These are phyloP conservation scores for Ctenomys sociabilis DNA, from an alignment of 2,113 vertebrate species.

Conservation along the genomic window DNA sequence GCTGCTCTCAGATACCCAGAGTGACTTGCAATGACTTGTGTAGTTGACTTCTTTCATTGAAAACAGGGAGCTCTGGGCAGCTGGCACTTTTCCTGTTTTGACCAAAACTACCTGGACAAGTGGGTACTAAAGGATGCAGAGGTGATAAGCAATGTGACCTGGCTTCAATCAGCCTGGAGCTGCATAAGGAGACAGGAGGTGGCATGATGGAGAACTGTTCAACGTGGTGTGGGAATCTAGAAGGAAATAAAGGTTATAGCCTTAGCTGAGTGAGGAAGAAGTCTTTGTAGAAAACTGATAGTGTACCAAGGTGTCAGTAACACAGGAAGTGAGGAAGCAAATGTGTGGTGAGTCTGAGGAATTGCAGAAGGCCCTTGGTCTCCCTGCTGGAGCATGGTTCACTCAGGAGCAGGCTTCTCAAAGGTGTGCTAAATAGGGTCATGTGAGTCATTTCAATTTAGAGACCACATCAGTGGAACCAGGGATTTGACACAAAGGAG, in stretches of 20 bases:
- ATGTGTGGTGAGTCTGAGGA: not conserved
- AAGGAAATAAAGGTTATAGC: not conserved
- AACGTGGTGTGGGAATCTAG: not conserved
- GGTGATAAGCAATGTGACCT: not conserved
- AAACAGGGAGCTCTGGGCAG: not conserved
- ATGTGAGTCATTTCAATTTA: fast-evolving
- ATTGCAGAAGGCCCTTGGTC: too few relatives aligned
- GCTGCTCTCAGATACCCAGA: not conserved
- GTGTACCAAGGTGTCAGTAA: not conserved
- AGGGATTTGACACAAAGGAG: too few relatives aligned
- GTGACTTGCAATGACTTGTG: not conserved
- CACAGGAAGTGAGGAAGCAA: not conserved
- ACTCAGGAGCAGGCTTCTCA: too few relatives aligned
- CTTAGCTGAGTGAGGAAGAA: not conserved
- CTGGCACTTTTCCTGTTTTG: not conserved
- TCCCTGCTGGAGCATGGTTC: not conserved
- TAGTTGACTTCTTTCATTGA: not conserved
- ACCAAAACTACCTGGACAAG: not conserved
- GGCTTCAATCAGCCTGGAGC: not conserved
- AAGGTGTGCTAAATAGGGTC: too few relatives aligned
- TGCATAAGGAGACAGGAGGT: not conserved
- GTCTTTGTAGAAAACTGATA: not conserved
- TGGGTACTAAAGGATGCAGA: not conserved
- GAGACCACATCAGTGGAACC: not conserved
- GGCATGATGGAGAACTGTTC: not conserved